Evolutionary conservation across 2,888 invertebrate genomes (phyloP).

Genomic region (Nephrotoma guestfalica): DNA sequence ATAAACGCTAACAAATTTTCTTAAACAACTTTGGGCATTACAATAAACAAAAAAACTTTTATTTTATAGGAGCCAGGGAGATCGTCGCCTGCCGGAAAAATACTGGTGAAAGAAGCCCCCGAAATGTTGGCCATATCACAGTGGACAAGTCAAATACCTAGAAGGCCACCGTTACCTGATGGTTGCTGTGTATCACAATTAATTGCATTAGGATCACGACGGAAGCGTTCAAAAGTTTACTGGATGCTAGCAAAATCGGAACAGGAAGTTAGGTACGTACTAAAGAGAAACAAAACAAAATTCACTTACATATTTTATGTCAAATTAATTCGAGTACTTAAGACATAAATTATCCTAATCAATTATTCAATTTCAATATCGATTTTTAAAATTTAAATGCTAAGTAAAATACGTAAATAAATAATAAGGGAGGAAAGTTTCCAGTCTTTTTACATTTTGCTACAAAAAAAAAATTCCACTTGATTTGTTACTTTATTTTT

Average conservation of each 20-base stretch:
- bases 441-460: background rate
- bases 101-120: slow-evolving; percentile 60
- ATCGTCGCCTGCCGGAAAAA: slow-evolving; percentile 31
- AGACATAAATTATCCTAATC: background rate
- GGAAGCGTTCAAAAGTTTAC: slow-evolving; percentile 54
- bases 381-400: background rate
- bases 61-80: slow-evolving; percentile 26
- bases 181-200: slow-evolving; percentile 57
- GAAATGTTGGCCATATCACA: slow-evolving; percentile 69
- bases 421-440: background rate
- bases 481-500: background rate
- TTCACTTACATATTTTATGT: background rate
- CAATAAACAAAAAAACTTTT: background rate
- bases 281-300: background rate
- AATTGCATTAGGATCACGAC: slow-evolving; percentile 57
- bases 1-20: background rate
- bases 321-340: background rate
- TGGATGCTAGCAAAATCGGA: slow-evolving; percentile 71
- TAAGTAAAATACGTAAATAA: background rate
- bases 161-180: slow-evolving; percentile 53
- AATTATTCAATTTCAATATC: background rate
- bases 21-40: background rate
- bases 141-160: slow-evolving; percentile 65
- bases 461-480: background rate
- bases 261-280: slow-evolving; percentile 57